Conservation (phyloP, 2,113 vertebrate genomes). For the Rattus norvegicus region GRCr8 NC_086025.1:36021001-36021500, state of each 20-base stretch:
- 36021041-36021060: background rate
- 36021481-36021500: background rate
- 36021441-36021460: background rate
- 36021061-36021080: background rate
- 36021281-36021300: background rate
- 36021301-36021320: background rate
- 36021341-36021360: background rate
- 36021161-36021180: too few relatives aligned
- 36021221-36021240: background rate
- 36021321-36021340: background rate
- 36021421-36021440: background rate
- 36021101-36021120: background rate
- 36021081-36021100: background rate
- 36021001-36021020: background rate
- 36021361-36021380: background rate
- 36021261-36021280: background rate
- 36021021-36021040: background rate
- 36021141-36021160: too few relatives aligned
- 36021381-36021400: background rate
- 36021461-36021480: background rate
- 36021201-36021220: background rate
- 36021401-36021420: background rate
- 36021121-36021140: background rate
- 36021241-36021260: background rate
- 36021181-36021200: background rate